Evolutionary conservation across 2,113 vertebrate species (phyloP).

Genomic region (Cisticola juncidis): DNA sequence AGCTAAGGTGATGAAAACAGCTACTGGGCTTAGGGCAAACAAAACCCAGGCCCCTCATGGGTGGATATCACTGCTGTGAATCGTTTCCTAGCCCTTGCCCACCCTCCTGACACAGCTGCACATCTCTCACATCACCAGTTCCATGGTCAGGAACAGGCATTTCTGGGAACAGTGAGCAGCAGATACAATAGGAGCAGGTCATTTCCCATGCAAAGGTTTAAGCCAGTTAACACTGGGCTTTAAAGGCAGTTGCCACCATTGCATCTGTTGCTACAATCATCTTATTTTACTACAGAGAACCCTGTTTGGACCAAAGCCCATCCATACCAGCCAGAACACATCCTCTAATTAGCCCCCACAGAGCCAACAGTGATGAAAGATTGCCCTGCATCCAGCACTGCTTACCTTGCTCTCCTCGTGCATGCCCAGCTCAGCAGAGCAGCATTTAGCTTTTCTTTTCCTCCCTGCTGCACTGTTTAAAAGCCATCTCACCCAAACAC

Average conservation of each 20-base stretch:
- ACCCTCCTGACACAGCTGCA: background rate
- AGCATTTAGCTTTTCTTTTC: background rate
- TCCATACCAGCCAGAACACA: background rate
- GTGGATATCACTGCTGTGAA: rapidly evolving
- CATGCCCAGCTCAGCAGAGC: background rate
- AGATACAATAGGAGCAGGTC: background rate
- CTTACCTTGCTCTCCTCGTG: slow-evolving; percentile 19
- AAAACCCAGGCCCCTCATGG: rapidly evolving
- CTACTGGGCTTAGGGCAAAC: background rate
- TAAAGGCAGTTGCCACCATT: background rate
- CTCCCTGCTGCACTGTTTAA: background rate
- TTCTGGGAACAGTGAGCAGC: background rate
- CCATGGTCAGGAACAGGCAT: background rate
- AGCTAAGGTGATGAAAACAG: background rate
- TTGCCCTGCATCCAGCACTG: background rate
- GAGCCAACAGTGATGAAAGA: background rate
- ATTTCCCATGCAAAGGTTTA: background rate
- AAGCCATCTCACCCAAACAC: background rate
- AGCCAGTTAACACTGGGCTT: background rate
- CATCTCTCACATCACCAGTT: background rate
- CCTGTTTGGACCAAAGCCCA: background rate
- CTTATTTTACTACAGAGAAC: background rate
- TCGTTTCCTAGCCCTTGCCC: rapidly evolving
- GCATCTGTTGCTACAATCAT: background rate
- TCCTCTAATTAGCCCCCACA: background rate